Evolutionary conservation across 2,888 invertebrate species (phyloP).

Genomic region (Drosophila emarginata): DNA sequence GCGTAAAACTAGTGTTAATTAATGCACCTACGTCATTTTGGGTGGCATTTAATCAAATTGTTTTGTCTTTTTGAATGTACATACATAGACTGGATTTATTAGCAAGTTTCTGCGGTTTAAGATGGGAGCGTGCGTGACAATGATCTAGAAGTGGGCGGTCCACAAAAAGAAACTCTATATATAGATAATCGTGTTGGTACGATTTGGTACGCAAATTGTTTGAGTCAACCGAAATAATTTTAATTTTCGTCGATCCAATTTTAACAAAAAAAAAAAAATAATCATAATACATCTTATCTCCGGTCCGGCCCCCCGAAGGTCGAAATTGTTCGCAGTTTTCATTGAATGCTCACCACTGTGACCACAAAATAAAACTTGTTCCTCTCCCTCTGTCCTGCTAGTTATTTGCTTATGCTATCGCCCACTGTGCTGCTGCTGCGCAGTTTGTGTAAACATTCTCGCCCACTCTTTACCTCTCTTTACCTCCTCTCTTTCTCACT

Average conservation of each 20-base stretch:
- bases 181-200: slow-evolving; percentile 37
- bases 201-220: slow-evolving; percentile 27
- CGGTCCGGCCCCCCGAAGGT: slow-evolving; percentile 39
- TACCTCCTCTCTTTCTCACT: background rate
- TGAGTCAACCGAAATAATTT: slow-evolving; percentile 33
- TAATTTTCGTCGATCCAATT: slow-evolving; percentile 32
- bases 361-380: background rate
- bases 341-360: slow-evolving; percentile 41
- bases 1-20: slow-evolving; percentile 52
- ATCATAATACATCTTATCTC: background rate
- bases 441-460: slow-evolving; percentile 56
- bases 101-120: slow-evolving; percentile 57
- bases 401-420: slow-evolving; percentile 37
- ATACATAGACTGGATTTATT: slow-evolving; percentile 36
- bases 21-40: slow-evolving; percentile 55
- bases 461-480: slow-evolving; percentile 18
- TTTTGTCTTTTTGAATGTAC: slow-evolving; percentile 34
- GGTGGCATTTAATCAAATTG: slow-evolving; percentile 48
- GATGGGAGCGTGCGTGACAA: slow-evolving; percentile 48
- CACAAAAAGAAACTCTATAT: slow-evolving; percentile 35
- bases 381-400: slow-evolving; percentile 9
- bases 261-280: slow-evolving; percentile 15
- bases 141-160: slow-evolving; percentile 57
- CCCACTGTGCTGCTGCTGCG: slow-evolving; percentile 53
- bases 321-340: background rate